Conservation (phyloP, 2,888 invertebrate genomes). For the Pterobdella sp. region DNA sequence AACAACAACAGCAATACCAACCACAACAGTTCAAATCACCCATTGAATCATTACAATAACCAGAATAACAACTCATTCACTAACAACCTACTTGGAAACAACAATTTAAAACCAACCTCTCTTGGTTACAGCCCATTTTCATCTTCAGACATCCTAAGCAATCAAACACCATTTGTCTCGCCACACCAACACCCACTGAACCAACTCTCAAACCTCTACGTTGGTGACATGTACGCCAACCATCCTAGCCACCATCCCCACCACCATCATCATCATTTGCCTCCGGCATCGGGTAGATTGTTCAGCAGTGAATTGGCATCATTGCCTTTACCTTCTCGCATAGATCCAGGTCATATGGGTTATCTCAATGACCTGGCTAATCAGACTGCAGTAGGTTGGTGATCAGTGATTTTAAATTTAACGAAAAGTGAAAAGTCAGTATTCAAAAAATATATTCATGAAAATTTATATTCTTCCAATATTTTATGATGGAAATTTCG, state of each 20-base stretch:
- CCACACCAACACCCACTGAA: slow-evolving; percentile 25
- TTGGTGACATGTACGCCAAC: slow-evolving; percentile 26
- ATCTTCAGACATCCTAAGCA: slow-evolving; percentile 10
- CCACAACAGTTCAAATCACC: slow-evolving; percentile 8
- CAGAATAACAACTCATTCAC: slow-evolving; percentile 17
- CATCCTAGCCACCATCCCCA: slow-evolving; percentile 7
- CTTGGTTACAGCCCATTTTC: slow-evolving; percentile 26
- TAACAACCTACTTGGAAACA: slow-evolving; percentile 16
- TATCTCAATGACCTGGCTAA: slow-evolving; percentile 27
- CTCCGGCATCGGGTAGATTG: slow-evolving; percentile 23
- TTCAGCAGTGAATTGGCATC: slow-evolving; percentile 28
- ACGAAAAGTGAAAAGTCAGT: not conserved
- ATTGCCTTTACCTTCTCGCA: slow-evolving; percentile 24
- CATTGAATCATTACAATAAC: not conserved
- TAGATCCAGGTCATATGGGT: slow-evolving; percentile 13
- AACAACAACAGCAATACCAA: not conserved
- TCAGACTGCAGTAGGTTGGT: slow-evolving; percentile 24
- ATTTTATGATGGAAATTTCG: too few relatives aligned
- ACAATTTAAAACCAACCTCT: slow-evolving; percentile 11
- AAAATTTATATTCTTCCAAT: too few relatives aligned
- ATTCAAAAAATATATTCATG: too few relatives aligned
- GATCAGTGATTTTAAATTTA: not conserved
- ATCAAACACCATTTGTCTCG: slow-evolving; percentile 9
- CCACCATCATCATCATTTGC: slow-evolving; percentile 12
- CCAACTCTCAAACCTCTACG: slow-evolving; percentile 26